Evolutionary conservation across 2,888 invertebrate species (phyloP), one percentile per base, ranked within the genome.

Genomic region (Rotaria macrura): DNA sequence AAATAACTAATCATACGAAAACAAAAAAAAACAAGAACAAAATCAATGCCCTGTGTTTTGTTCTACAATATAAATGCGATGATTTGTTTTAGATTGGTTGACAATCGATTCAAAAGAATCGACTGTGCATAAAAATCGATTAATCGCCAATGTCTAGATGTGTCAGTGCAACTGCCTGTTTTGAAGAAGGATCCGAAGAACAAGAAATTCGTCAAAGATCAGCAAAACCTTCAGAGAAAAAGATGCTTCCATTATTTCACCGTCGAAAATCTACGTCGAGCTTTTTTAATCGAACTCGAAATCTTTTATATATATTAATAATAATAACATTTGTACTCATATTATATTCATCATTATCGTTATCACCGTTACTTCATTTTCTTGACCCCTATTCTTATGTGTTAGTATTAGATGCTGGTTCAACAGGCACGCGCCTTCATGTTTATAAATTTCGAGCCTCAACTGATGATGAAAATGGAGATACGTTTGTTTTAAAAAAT

Each of bases 401-500:
- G 0, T 43, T 86, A 49, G 84, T 86, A 23, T 54, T 86, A 25
- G 86, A 86, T 49, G 86, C 86, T 17, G 86, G 86, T 47, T 84
- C 84, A 10, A 86, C 86, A 2, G 86, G 86, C 34, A 86, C 84
- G 23, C 86, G 86, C 43, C 17, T 86, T 23, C 86, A 86, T 49
- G 86, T 86, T 3, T 86, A 84, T 29, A 86, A 86, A 79, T 65
- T 86, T n/a, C 55, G 79, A 25, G 9, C 79, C 25, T 10, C 74
- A n/a, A 84, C 72, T 38, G 84, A 84, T 29, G 38, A 86, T 40
- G 74, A 54, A 25, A 83, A 84, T 54, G 54, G 57, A 25, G 29
- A 38, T 29, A 86, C 57, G n/a, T 84, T 84, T 84, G 72, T 83
- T 55, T 57, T 52, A 79, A 55, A 84, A 43, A 49, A 10, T 38